Evolutionary conservation across 2,888 invertebrate genomes (phyloP), one percentile per base, ranked within the genome.

Genomic region (Xestia sexstrigata): DNA sequence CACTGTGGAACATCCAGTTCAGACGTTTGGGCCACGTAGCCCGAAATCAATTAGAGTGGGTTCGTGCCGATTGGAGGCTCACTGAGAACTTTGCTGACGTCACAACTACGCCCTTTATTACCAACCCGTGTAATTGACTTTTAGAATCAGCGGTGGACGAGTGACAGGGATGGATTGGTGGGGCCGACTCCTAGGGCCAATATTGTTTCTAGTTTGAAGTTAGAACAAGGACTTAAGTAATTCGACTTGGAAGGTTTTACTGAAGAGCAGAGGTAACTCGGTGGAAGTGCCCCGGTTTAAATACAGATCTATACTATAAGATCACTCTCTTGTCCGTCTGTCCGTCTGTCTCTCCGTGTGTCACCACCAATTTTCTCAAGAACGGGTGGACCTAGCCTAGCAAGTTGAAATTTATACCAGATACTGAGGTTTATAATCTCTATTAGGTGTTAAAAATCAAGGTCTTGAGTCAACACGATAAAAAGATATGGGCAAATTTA

Each of bases 31-130:
- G 58, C 82, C 77, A 78, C 85, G 81, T 78, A 82, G 78, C 70
- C 88, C 78, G 74, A 88, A 87, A 88, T 87, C 88, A 87, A 88
- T 87, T 88, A 88, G 82, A 85, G 77, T 81, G 76, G 86, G 74
- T 70, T 26, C 85, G 88, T 88, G 87, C 86, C 88, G 76, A 84
- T 87, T 79, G 79, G 71, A 76, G 79, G 74, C 77, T 81, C 75
- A 60, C 80, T 79, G 72, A 79, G 84, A 86, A 84, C 70, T 89
- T 87, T 68, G 89, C 89, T 87, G 81, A 89, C 88, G 87, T 89
- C 88, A 87, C 87, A 60, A 73, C 76, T 72, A 82, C 77, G 70
- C 68, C 87, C 87, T 83, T 87, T 89, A 87, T 89, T 87, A 85
- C 86, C 75, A 82, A 75, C 74, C 74, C 87, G 75, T 82, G 87